Evolutionary conservation across 2,888 invertebrate genomes (phyloP), one percentile per base, ranked within the genome.

Genomic region (Phragmatobia fuliginosa): DNA sequence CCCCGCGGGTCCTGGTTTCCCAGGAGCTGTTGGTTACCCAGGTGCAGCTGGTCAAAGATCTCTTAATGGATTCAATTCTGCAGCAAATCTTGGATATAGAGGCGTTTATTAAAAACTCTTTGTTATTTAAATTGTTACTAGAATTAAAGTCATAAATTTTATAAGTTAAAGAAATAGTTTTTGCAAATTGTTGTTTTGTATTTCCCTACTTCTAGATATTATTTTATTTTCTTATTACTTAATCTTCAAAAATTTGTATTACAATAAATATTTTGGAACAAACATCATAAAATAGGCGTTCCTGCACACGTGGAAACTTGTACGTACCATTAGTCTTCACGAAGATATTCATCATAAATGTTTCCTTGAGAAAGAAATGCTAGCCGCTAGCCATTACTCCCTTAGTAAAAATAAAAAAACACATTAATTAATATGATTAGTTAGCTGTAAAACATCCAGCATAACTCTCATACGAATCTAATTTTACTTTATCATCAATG

Each of bases 1-100:
- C 32, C 59, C 75, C 18, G 75, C 62, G 6, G 71, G 71, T 0
- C 4, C 66, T 1, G 68, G 71, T 11, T 41, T 65, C 2, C 32
- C 32, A 21, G 59, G 59, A 32, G 32, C 21, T 1, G 8, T 60
- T 33, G 59, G 59, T 21, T 60, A 60, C 33, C 59, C 33, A 32
- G 33, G 59, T 33, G 21, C 10, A 21, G 59, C n/a, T 25, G 59
- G 21, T n/a, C 59, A 32, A 21, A 60, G 59, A 11, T 21, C n/a
- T 60, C 11, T n/a, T 0, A 60, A 33, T 60, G 33, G 59, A 6
- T 21, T 60, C 11, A 31, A 8, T 60, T 32, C 32, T 32, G 36
- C 36, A 33, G n/a, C 36, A 3, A n/a, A 18, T 60, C 3, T 33
- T 33, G 59, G 59, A 21, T 60, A 33, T n/a, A 31, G 59, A 60